A percentile compares a stretch with the other conserved stretches of the same genome.
phyloP scores from a whole-genome alignment of 2,113 vertebrate genomes.

The Actenoides lindsayi region DNA sequence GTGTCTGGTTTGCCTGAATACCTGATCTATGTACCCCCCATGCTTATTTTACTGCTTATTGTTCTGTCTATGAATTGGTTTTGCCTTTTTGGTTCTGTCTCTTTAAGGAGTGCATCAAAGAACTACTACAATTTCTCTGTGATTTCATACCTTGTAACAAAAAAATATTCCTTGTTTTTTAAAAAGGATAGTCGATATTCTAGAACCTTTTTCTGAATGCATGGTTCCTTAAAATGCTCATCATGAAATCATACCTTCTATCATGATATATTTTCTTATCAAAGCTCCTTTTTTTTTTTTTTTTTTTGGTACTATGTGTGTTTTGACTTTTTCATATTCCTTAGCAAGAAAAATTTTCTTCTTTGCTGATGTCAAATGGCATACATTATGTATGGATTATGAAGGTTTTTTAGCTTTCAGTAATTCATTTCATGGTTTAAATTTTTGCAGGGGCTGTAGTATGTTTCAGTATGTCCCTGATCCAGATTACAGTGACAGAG shows the following conservation, averaged over 20 bases:
- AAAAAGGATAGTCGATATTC: background rate
- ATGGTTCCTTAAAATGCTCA: background rate
- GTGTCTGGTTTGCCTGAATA: background rate
- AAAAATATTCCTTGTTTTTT: background rate
- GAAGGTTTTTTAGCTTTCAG: background rate
- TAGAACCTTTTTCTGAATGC: accelerated
- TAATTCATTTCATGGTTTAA: background rate
- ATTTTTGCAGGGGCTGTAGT: background rate
- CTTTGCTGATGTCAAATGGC: background rate
- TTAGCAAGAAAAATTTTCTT: background rate
- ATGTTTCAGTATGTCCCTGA: background rate
- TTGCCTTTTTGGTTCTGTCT: accelerated
- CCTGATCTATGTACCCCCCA: background rate
- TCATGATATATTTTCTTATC: background rate
- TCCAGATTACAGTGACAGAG: background rate
- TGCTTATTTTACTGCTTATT: background rate
- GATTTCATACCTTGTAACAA: background rate
- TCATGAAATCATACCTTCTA: background rate
- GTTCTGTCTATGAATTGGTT: background rate
- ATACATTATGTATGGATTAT: background rate
- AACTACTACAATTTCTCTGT: background rate
- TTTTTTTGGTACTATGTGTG: background rate
- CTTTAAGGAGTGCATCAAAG: background rate
- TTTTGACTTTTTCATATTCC: background rate
- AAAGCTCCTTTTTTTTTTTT: background rate